Base-by-base conservation (phyloP, 2,113 vertebrate species). In the Spilogale gracilis region DNA sequence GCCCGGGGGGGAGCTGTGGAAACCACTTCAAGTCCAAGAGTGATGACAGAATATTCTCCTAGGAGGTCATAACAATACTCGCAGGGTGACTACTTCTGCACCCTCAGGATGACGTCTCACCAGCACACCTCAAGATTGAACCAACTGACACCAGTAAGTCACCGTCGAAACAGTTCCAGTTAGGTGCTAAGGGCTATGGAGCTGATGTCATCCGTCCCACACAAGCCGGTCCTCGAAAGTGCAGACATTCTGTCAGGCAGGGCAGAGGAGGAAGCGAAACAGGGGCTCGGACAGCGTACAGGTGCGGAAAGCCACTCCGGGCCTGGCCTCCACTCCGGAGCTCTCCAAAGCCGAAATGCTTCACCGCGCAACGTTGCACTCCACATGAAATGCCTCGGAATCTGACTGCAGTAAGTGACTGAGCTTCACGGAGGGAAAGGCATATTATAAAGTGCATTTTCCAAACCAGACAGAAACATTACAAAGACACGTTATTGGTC, bases 361-460 rank as follows among this genome's bases (percentile, higher is more conserved):
- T 67, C 82, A 78, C 73, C 54, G 74, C 69, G 90, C 3, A 67
- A 71, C 94, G 82, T 93, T 88, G 85, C 52, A 60, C 20, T 71
- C 81, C 69, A 92, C 74, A 92, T 14, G 8, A 89, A 95, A 90
- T 80, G 73, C 56, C 86, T 69, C 74, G 50, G 79, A 93, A 13
- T 96, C 95, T 20, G 11, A 73, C 48, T 61, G 87, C 87, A 96
- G 94, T 83, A 83, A 97, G 95, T 97, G 88, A 97, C n/a, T 94
- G 63, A 96, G 60, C 45, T 80, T 88, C 80, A 60, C 43, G 23
- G 90, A 86, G n/a, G 83, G 69, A 96, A 90, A 74, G 48, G 89
- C 61, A 58, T 93, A n/a, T 30, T 54, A n/a, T 48, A 87, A 79
- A 86, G 86, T 20, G 25, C 87, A 96, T 96, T 93, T 95, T 95